Percentiles rank a stretch among this genome's conserved stretches.
Evolutionary conservation across 2,797 vertebrate genomes (phyloP).

Genomic region (Erethizon dorsatum): DNA sequence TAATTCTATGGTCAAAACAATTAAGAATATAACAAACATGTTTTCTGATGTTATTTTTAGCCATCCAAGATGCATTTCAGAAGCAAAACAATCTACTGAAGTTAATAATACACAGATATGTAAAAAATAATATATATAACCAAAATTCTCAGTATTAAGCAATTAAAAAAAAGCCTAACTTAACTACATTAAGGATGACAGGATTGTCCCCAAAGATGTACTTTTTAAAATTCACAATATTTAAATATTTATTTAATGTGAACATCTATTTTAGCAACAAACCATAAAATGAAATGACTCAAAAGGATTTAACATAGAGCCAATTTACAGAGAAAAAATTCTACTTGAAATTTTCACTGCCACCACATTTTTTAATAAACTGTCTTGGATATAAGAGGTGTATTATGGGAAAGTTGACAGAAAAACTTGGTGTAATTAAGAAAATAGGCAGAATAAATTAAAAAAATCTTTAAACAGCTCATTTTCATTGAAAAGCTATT

Average conservation of each 20-base stretch:
- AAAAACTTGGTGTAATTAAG: conserved; percentile 8
- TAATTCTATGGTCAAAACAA: conserved; percentile 94
- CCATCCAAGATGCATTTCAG: conserved; percentile 75
- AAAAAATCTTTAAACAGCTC: conserved; percentile 48
- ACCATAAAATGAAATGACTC: conserved; percentile 82
- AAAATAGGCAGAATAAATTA: neutral
- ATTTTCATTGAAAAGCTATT: conserved; percentile 67
- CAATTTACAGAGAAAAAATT: conserved; percentile 77
- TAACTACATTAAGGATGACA: conserved; percentile 66
- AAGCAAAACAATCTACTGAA: conserved; percentile 79
- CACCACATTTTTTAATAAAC: conserved; percentile 7
- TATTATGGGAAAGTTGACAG: neutral
- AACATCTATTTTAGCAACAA: conserved; percentile 74
- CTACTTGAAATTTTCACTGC: conserved; percentile 73
- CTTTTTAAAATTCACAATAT: conserved; percentile 77
- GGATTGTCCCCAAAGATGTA: conserved; percentile 56
- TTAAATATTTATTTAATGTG: conserved; percentile 83
- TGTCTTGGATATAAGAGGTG: neutral
- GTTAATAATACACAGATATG: conserved; percentile 52
- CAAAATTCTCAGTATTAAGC: neutral
- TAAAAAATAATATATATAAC: neutral
- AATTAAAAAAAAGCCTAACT: neutral
- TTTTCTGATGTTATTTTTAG: conserved; percentile 87
- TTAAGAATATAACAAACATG: conserved; percentile 89
- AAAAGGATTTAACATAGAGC: conserved; percentile 76